These are phyloP conservation scores for Pollimyrus isidori DNA, from an alignment of 2,113 vertebrate genomes.

Conservation along the genomic window DNA sequence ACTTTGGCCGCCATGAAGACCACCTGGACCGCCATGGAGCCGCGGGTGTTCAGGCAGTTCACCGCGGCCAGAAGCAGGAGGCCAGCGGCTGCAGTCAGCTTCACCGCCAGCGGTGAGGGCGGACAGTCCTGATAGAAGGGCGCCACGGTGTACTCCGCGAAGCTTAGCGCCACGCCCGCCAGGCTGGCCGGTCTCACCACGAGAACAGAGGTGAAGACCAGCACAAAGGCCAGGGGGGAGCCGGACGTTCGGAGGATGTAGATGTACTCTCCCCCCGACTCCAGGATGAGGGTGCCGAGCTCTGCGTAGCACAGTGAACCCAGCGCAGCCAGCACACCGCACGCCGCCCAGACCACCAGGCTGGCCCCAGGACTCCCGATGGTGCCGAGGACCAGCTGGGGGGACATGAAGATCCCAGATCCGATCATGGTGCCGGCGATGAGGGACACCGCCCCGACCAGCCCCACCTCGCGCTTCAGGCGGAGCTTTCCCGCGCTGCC, in stretches of 20 bases:
- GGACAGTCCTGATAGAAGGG: conserved; percentile 62
- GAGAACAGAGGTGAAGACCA: conserved; percentile 57
- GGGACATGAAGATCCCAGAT: conserved; percentile 67
- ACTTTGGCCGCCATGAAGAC: conserved; percentile 54
- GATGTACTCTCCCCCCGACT: conserved; percentile 75
- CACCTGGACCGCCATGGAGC: conserved; percentile 49
- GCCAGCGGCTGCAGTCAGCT: conserved; percentile 55
- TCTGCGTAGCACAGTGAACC: conserved; percentile 70
- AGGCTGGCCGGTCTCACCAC: conserved; percentile 59
- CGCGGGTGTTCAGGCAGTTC: conserved; percentile 54
- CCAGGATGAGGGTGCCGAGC: conserved; percentile 65
- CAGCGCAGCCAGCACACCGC: conserved; percentile 59
- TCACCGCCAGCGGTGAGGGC: conserved; percentile 41
- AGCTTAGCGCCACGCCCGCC: conserved; percentile 62
- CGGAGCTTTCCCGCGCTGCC: conserved; percentile 14
- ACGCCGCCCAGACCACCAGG: conserved; percentile 66
- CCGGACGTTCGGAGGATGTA: conserved; percentile 72
- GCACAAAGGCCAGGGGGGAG: conserved; percentile 67
- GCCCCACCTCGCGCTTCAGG: conserved; percentile 46
- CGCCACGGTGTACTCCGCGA: conserved; percentile 60
- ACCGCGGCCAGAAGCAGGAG: conserved; percentile 56
- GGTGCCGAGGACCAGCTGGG: conserved; percentile 62
- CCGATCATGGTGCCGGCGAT: conserved; percentile 74
- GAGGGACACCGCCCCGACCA: conserved; percentile 62
- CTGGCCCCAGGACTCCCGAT: conserved; percentile 69